phyloP scores from a whole-genome alignment of 2,888 invertebrate genomes.

The Alcis repandata region DNA sequence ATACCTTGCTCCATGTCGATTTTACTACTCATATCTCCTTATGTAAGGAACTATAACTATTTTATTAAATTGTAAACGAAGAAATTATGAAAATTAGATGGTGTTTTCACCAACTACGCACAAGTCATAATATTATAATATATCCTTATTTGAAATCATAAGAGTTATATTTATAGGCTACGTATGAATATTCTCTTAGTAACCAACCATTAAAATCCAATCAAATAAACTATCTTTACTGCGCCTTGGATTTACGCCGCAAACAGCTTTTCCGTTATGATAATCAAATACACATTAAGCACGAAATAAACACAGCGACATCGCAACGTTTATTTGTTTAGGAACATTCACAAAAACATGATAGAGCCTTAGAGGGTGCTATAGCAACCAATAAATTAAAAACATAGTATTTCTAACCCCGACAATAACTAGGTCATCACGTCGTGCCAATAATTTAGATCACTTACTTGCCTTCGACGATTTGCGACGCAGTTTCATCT shows the following conservation, averaged over 20 bases:
- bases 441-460: conserved; percentile 76
- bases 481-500: conserved; percentile 71
- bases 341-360: conserved; percentile 14
- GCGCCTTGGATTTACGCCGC: conserved; percentile 2
- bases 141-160: too few species aligned
- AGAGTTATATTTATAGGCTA: background rate
- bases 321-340: conserved; percentile 11
- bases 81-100: too few species aligned
- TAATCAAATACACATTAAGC: conserved; percentile 30
- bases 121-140: too few species aligned
- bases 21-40: too few species aligned
- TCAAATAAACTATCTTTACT: background rate
- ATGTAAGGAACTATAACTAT: too few species aligned
- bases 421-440: conserved; percentile 79
- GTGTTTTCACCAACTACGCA: background rate
- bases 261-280: conserved; percentile 16
- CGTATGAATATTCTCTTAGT: background rate
- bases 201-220: conserved; percentile 12
- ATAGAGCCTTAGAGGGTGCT: conserved; percentile 27
- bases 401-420: conserved; percentile 33
- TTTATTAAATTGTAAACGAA: too few species aligned
- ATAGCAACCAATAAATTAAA: conserved; percentile 36
- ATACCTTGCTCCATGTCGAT: too few species aligned
- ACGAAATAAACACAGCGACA: conserved; percentile 20
- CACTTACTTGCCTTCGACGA: conserved; percentile 73